Percentiles rank a stretch among this genome's conserved stretches.
phyloP scores from a whole-genome alignment of 2,888 invertebrate genomes.

The Conus canariensis region DNA sequence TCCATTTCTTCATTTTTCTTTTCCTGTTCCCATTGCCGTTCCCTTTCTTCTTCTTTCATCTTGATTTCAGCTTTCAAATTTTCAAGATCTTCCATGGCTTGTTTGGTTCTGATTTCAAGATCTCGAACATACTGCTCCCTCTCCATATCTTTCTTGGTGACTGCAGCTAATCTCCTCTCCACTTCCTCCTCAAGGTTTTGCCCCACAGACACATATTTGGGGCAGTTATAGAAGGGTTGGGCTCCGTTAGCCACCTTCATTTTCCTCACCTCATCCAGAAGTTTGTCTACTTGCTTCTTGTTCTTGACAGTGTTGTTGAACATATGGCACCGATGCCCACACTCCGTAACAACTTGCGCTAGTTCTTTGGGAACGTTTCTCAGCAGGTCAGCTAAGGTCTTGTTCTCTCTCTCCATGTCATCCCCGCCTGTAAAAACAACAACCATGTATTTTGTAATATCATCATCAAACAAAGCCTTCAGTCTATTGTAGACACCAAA shows the following conservation, averaged over 20 bases:
- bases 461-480: constrained; percentile 31
- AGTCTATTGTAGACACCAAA: constrained; percentile 26
- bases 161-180: not conserved
- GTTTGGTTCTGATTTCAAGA: not conserved
- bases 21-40: not conserved
- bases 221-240: constrained; percentile 18
- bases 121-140: constrained; percentile 14
- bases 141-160: not conserved
- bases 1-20: not conserved
- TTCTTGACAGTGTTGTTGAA: constrained; percentile 32
- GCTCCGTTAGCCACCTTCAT: not conserved
- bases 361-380: not conserved
- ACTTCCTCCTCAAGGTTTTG: constrained; percentile 16
- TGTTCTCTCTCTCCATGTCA: constrained; percentile 9
- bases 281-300: constrained; percentile 20
- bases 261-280: not conserved
- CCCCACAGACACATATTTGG: constrained; percentile 13
- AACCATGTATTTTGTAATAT: constrained; percentile 1
- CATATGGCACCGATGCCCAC: not conserved
- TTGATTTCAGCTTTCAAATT: not conserved
- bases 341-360: not conserved
- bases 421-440: constrained; percentile 7
- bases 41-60: not conserved
- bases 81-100: not conserved
- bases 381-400: not conserved